Percentiles rank a stretch among this genome's conserved stretches.
Evolutionary conservation across 2,113 vertebrate genomes (phyloP).

Genomic region (Protomyctophum bolini): DNA sequence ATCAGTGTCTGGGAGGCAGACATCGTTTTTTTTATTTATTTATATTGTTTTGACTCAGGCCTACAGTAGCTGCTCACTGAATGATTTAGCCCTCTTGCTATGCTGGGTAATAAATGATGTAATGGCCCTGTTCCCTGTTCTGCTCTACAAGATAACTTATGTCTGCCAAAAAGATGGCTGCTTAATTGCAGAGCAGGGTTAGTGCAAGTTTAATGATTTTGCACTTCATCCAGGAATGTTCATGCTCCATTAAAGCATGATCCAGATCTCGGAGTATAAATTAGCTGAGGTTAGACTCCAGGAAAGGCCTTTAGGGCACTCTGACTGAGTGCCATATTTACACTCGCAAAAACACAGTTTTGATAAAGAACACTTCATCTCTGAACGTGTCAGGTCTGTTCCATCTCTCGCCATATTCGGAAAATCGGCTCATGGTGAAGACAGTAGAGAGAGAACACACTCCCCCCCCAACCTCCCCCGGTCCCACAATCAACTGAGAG

Average conservation of each 20-base stretch:
- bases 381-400: too few relatives aligned
- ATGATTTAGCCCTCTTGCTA: constrained; percentile 1
- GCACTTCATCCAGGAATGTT: neutral
- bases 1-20: neutral
- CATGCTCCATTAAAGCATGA: neutral
- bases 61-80: constrained; percentile 9
- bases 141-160: constrained; percentile 10
- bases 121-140: neutral
- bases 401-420: too few relatives aligned
- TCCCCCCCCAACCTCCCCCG: too few relatives aligned
- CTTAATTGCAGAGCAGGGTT: neutral
- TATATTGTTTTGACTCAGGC: neutral
- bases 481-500: too few relatives aligned
- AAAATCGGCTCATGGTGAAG: too few relatives aligned
- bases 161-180: constrained; percentile 1
- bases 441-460: too few relatives aligned
- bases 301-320: too few relatives aligned
- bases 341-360: constrained; percentile 4
- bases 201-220: constrained; percentile 7
- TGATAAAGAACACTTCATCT: neutral
- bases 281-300: too few relatives aligned
- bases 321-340: neutral
- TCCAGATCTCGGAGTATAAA: too few relatives aligned
- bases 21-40: too few relatives aligned
- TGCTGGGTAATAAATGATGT: constrained; percentile 15